Evolutionary conservation across 2,113 vertebrate species (phyloP).

Genomic region (Eublepharis macularius): DNA sequence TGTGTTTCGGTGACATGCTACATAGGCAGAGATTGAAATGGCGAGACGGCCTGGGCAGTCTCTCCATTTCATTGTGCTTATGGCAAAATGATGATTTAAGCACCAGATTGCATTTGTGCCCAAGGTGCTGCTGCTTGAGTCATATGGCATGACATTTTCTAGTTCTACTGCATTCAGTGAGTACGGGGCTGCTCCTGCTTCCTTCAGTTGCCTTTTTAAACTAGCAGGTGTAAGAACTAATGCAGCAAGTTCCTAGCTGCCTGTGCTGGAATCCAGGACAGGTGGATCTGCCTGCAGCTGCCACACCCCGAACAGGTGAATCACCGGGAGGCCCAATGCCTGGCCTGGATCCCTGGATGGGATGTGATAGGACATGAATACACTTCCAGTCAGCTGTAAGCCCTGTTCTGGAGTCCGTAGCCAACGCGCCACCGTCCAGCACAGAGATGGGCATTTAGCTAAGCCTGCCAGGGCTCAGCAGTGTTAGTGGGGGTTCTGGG

Average conservation of each 20-base stretch:
- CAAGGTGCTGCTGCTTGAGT: neutral
- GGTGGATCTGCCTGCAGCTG: constrained; percentile 47
- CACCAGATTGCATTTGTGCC: neutral
- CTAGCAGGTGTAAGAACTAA: constrained; percentile 5
- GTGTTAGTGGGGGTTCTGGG: neutral
- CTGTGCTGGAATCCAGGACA: constrained; percentile 60
- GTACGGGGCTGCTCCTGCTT: neutral
- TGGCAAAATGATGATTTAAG: neutral
- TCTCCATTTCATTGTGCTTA: too few species aligned
- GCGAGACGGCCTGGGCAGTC: neutral
- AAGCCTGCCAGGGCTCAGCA: neutral
- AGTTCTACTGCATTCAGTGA: neutral
- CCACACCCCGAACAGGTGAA: constrained; percentile 36
- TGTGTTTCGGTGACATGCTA: neutral
- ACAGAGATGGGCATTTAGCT: neutral
- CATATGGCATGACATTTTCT: neutral
- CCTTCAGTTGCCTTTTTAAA: neutral
- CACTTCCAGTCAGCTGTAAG: neutral
- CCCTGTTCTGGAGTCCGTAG: neutral
- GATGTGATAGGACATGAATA: neutral
- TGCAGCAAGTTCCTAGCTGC: neutral
- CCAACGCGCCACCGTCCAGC: neutral
- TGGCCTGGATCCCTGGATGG: constrained; percentile 28
- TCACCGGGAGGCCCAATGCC: constrained; percentile 6
- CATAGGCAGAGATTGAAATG: neutral